Evolutionary conservation across 2,113 vertebrate species (phyloP).

Genomic region (Xerus inauris): DNA sequence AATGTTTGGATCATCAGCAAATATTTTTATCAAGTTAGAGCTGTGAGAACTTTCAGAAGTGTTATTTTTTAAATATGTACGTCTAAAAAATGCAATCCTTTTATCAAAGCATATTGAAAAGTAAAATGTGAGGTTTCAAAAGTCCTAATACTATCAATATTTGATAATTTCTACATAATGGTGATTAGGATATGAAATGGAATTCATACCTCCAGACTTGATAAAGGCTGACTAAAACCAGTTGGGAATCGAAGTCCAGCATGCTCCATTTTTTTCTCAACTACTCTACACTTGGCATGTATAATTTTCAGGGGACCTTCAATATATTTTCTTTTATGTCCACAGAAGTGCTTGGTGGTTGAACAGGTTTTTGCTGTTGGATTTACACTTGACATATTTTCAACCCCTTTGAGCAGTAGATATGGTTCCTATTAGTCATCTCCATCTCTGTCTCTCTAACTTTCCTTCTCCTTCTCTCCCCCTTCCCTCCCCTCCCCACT

Average conservation of each 20-base stretch:
- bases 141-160: background rate
- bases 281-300: too few relatives aligned
- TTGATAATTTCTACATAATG: constrained; percentile 9
- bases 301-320: background rate
- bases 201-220: background rate
- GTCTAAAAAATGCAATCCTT: background rate
- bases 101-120: constrained; percentile 34
- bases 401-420: background rate
- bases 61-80: background rate
- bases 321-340: background rate
- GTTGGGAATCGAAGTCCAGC: background rate
- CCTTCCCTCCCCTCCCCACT: background rate
- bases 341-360: background rate
- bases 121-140: background rate
- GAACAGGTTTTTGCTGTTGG: background rate
- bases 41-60: background rate
- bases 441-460: background rate
- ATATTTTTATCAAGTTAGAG: constrained; percentile 19
- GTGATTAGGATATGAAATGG: background rate
- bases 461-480: background rate
- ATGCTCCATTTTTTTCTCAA: background rate
- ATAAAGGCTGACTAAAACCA: background rate
- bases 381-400: background rate
- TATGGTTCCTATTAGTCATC: background rate
- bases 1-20: constrained; percentile 41